Evolutionary conservation across 2,113 vertebrate species (phyloP).

Genomic region (Myotis lucifugus): DNA sequence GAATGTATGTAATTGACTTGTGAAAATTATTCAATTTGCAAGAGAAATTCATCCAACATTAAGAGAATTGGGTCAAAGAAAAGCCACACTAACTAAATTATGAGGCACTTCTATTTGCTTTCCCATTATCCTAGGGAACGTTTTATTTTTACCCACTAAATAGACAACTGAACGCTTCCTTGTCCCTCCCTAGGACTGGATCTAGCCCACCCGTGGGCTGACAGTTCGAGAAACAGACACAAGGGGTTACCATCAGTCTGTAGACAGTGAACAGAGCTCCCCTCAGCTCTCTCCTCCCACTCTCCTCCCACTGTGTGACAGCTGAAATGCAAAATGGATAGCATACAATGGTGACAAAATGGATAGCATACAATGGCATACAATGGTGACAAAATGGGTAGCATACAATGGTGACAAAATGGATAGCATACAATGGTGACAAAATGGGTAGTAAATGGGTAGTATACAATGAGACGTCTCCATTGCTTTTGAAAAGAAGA

Average conservation of each 20-base stretch:
- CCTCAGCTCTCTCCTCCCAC: background rate
- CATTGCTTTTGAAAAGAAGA: background rate
- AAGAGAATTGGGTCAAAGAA: constrained; percentile 70
- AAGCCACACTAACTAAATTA: constrained; percentile 65
- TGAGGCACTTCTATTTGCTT: background rate
- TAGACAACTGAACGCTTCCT: background rate
- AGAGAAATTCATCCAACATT: constrained; percentile 70
- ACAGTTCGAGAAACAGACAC: background rate
- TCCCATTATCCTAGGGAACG: background rate
- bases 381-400: background rate
- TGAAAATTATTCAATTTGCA: constrained; percentile 79
- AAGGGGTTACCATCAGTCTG: background rate
- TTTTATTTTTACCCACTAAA: constrained; percentile 17
- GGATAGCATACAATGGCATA: background rate
- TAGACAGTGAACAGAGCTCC: background rate
- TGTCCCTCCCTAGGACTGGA: background rate
- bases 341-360: background rate
- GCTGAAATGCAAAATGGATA: background rate
- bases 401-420: no score
- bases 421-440: no score
- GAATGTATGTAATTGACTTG: constrained; percentile 73
- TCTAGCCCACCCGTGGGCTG: background rate
- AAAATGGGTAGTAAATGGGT: background rate
- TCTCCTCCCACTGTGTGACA: background rate
- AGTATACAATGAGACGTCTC: background rate